phyloP scores from a whole-genome alignment of 1,140 invertebrate species.

The Atta cephalotes region DNA sequence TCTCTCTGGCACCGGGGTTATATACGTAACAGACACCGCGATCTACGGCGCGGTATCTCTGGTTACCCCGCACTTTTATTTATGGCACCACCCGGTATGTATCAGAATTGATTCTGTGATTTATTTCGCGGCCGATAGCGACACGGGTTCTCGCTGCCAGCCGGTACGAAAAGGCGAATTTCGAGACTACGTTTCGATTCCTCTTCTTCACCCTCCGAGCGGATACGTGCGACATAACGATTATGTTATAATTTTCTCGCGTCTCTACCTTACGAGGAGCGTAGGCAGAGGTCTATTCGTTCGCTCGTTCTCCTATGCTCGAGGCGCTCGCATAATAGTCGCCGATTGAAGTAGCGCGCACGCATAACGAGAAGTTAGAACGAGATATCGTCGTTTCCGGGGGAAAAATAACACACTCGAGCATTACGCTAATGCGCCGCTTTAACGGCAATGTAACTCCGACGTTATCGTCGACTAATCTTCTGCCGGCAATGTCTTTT shows the following conservation, averaged over 20 bases:
- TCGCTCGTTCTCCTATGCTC: slow-evolving; percentile 1
- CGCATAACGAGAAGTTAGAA: background rate
- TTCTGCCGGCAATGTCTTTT: slow-evolving; percentile 58
- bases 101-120: slow-evolving; percentile 80
- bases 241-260: slow-evolving; percentile 50
- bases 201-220: slow-evolving; percentile 23
- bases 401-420: slow-evolving; percentile 53
- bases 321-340: background rate
- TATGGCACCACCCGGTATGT: slow-evolving; percentile 72
- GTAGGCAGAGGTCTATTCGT: background rate
- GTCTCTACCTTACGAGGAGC: slow-evolving; percentile 1
- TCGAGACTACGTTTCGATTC: slow-evolving; percentile 40
- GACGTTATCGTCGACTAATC: slow-evolving; percentile 72
- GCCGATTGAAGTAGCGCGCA: slow-evolving; percentile 10
- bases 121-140: slow-evolving; percentile 76
- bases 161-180: slow-evolving; percentile 58
- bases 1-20: background rate
- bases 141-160: slow-evolving; percentile 17
- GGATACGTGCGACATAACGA: slow-evolving; percentile 26
- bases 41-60: slow-evolving; percentile 72
- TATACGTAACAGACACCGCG: slow-evolving; percentile 34
- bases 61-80: slow-evolving; percentile 77
- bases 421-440: slow-evolving; percentile 57
- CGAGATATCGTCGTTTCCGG: background rate
- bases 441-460: slow-evolving; percentile 70